Base-by-base conservation (phyloP, 1,140 invertebrate genomes). In the Drosophila punjabiensis region DNA sequence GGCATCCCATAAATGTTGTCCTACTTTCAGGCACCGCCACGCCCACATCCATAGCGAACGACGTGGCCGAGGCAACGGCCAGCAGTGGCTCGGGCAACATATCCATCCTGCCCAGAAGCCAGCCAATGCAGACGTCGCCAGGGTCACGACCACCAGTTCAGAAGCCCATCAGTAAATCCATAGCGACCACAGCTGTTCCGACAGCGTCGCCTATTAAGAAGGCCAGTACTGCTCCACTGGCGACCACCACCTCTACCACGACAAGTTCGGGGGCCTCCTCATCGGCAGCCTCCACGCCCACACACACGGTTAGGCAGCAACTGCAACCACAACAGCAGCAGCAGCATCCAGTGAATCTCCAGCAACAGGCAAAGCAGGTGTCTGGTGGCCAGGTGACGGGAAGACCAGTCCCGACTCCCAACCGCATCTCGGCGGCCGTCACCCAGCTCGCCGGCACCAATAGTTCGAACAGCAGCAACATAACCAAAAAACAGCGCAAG, bases 1-100 rank as follows among this genome's bases (percentile, higher is more conserved):
- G 8, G 28, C 13, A 41, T 43, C 18, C 32, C 35, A 56, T 45
- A 53, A 39, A 6, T 28, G 5, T 43, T 8, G n/a, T 24, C 10
- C 52, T 24, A 35, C 9, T 61, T 63, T 0, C 52, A 89, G 86
- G 69, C 14, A 89, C 86, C 39, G 86, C 87, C 18, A 90, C 86
- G 41, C 86, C 86, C 9, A 80, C 76, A 43, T 90, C 86, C 7
- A 90, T 90, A 50, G 86, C 85, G 35, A 89, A 82, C 70, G 85
- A 81, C 63, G 86, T 85, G 30, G 81, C 79, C 16, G 82, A 90
- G 35, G 86, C 86, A 50, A 48, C 79, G n/a, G 65, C 76, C 30
- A 66, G 59, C 58, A 55, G 30, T 18, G 55, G 37, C 47, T 28
- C 66, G 18, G 65, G 62, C 24, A 73, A 59, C 37, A 73, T 76